These are phyloP conservation scores for Brotula barbata DNA, from an alignment of 2,797 vertebrate species.

Conservation along the genomic window DNA sequence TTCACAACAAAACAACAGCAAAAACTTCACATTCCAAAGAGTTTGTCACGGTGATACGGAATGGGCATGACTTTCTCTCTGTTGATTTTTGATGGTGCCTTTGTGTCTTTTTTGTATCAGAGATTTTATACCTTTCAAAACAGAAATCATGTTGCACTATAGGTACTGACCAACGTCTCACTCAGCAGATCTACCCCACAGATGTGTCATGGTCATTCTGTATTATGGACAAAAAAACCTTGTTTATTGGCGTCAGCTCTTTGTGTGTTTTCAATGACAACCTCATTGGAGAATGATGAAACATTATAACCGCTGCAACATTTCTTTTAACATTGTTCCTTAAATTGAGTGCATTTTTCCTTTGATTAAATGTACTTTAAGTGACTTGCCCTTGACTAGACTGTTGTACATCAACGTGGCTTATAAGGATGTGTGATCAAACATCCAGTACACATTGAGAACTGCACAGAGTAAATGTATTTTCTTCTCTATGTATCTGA, in stretches of 20 bases:
- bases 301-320: slow-evolving; percentile 19
- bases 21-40: too few species aligned
- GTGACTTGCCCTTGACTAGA: slow-evolving; percentile 70
- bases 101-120: too few species aligned
- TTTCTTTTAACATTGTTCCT: slow-evolving; percentile 43
- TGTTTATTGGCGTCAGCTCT: slow-evolving; percentile 36
- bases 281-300: slow-evolving; percentile 21
- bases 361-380: slow-evolving; percentile 65
- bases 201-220: slow-evolving; percentile 44
- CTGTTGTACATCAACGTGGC: slow-evolving; percentile 45
- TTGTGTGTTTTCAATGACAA: slow-evolving; percentile 62
- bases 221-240: slow-evolving; percentile 37
- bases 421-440: slow-evolving; percentile 63
- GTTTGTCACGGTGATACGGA: too few species aligned
- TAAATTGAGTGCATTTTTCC: slow-evolving; percentile 65
- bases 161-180: slow-evolving; percentile 15
- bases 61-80: too few species aligned
- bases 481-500: slow-evolving; percentile 26
- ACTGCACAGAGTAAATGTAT: slow-evolving; percentile 47
- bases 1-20: too few species aligned
- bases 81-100: too few species aligned
- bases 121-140: too few species aligned
- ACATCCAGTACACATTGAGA: slow-evolving; percentile 29
- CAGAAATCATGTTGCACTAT: slow-evolving; percentile 14
- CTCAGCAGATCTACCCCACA: slow-evolving; percentile 19